Base-by-base conservation (phyloP, 2,888 invertebrate species). In the Limnephilus marmoratus region DNA sequence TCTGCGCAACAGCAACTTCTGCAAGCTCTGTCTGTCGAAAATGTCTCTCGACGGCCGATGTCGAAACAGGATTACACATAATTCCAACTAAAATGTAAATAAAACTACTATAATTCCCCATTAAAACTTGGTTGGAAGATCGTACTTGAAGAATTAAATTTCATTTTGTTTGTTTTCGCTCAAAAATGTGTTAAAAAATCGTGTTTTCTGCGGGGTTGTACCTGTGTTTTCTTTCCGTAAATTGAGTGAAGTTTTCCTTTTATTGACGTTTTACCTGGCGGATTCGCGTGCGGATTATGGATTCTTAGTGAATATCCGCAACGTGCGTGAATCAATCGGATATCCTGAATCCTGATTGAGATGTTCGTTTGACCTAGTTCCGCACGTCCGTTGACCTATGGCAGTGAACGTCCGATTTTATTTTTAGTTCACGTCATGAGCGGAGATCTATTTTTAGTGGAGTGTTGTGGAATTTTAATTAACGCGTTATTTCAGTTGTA, bases 351-450 rank as follows among this genome's bases (percentile, higher is more conserved):
- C 80, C 85, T 37, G 68, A 80, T 41, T n/a, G 68, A 29, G 68
- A 18, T 90, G 68, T 80, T 81, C 95, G 95, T 96, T 95, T 96
- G 96, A 96, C 96, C 96, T 96, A 96, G 94, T 95, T 96, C 95
- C 94, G 94, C 94, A 95, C 96, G 95, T 95, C 95, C 96, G 95
- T 95, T 96, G 96, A 96, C 96, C 96, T 96, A 96, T 95, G 95
- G 94, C 94, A 94, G 94, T 95, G 95, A 95, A 95, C 96, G 96
- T 96, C 96, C 96, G 34, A 85, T 49, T 83, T 90, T 90, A 86
- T 90, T 92, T 92, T 92, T 92, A 90, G 88, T 88, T 49, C 81
- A 31, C 29, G 90, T 92, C 92, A 92, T 81, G 82, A 41, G 81
- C 81, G 91, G 53, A 37, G 45, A 82, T 87, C 91, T 91, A 91